Evolutionary conservation across 2,888 invertebrate species (phyloP), one percentile per base, ranked within the genome.

Genomic region (Nomada fabriciana): DNA sequence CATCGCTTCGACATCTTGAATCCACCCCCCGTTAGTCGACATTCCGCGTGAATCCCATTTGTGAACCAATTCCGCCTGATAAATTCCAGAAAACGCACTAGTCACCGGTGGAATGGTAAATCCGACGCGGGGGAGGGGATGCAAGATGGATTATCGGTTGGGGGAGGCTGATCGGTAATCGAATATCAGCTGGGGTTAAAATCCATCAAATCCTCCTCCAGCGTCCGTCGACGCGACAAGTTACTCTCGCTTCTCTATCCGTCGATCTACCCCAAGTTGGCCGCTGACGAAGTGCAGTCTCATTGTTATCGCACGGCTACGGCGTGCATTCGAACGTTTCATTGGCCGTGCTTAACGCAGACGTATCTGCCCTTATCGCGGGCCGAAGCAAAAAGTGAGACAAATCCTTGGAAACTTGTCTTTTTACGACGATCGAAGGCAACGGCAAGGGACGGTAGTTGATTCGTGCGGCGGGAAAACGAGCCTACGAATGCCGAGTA

Each of bases 161-260:
- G 69, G 86, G 86, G 86, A 70, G 73, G 82, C 80, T 80, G 88
- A 89, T 89, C 89, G 86, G 89, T 90, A 91, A 91, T 91, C 89
- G 91, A 91, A 93, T 92, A 91, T 90, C 89, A 89, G 90, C 91
- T 90, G 90, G 91, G 90, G 91, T 91, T 92, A 91, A 91, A 92
- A 92, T 91, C 92, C 90, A 91, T 92, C 92, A 89, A 90, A 87
- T 89, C 86, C 81, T 90, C 89, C 87, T 86, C 86, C 80, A 82
- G 47, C 67, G 64, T 71, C 43, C 64, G 63, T 71, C 60, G 72
- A 65, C 81, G 82, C 70, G 82, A 69, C 82, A 76, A 79, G 82
- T 84, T 78, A 76, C 78, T 78, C 71, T 63, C 68, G 73, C 53
- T 60, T 60, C 65, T 20, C 78, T 55, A 43, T 55, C 60, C 18